phyloP scores from a whole-genome alignment of 2,888 invertebrate species.

The Charanyca ferruginea region DNA sequence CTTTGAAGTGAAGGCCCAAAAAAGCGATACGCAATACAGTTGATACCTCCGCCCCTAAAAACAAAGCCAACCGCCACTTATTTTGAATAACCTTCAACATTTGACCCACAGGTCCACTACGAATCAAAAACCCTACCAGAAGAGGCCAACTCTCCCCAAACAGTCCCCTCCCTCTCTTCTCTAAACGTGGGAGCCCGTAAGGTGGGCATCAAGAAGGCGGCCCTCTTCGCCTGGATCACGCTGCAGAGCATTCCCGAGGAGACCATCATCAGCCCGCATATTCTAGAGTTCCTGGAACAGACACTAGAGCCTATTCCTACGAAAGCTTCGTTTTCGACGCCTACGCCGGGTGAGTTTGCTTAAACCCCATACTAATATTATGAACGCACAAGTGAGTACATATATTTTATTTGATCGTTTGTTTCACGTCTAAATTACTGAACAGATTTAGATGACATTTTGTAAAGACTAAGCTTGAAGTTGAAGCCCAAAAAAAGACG shows the following conservation, averaged over 20 bases:
- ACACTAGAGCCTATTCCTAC: constrained; percentile 98
- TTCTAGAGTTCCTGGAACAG: constrained; percentile 99
- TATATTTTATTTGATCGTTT: too few relatives aligned
- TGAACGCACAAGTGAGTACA: too few relatives aligned
- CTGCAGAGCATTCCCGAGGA: constrained; percentile 99
- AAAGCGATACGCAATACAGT: neutral
- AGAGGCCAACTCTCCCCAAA: constrained; percentile 89
- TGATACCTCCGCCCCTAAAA: neutral
- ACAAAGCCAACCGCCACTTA: neutral
- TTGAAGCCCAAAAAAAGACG: too few relatives aligned
- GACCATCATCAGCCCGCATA: constrained; percentile 99
- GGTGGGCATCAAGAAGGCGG: constrained; percentile 95
- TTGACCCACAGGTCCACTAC: constrained; percentile 93
- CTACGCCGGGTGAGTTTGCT: constrained; percentile 77
- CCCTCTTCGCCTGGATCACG: constrained; percentile 98
- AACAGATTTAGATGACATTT: too few relatives aligned
- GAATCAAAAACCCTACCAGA: constrained; percentile 94
- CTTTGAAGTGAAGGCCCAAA: too few relatives aligned
- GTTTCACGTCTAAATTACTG: too few relatives aligned
- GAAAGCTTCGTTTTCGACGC: constrained; percentile 87
- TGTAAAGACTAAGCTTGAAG: too few relatives aligned
- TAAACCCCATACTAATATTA: too few relatives aligned
- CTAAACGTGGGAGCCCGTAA: constrained; percentile 81
- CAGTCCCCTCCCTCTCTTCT: constrained; percentile 48
- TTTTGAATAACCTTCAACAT: neutral